Evolutionary conservation across 1,140 invertebrate genomes (phyloP).

Genomic region (Trichomalopsis sarcophagae): DNA sequence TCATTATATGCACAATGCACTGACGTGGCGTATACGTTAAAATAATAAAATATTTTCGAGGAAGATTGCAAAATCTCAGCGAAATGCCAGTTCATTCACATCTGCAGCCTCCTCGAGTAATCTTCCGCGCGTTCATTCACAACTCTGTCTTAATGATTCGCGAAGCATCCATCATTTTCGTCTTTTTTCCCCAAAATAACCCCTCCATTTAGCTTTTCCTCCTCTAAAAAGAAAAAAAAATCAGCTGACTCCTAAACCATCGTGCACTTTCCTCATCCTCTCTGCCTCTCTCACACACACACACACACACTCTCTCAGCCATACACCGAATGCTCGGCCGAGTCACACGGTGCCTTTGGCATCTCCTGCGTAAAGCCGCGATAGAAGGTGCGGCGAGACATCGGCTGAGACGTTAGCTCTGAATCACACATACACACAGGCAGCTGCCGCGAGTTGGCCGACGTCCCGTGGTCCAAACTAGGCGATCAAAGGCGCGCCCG

Average conservation of each 20-base stretch:
- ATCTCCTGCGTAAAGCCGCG: not conserved
- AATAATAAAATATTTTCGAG: too few relatives aligned
- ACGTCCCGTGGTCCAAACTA: conserved; percentile 67
- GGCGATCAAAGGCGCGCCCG: conserved; percentile 63
- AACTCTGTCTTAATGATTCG: not conserved
- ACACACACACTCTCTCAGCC: not conserved
- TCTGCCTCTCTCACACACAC: too few relatives aligned
- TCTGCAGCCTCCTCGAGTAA: not conserved
- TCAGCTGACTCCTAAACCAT: not conserved
- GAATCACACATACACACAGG: conserved; percentile 8
- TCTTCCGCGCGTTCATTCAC: not conserved
- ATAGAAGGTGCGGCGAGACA: not conserved
- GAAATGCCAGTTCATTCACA: not conserved
- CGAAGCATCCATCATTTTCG: conserved; percentile 9
- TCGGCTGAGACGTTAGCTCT: conserved; percentile 10
- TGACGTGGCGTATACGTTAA: not conserved
- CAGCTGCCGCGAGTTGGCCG: conserved; percentile 55
- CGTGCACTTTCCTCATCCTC: not conserved
- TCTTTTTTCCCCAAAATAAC: not conserved
- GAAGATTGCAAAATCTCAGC: too few relatives aligned
- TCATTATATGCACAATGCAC: not conserved
- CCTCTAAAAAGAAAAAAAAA: not conserved
- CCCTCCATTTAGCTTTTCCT: too few relatives aligned
- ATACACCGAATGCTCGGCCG: not conserved
- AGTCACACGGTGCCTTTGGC: not conserved